A percentile compares a stretch with the other conserved stretches of the same genome.
Conservation (phyloP, 2,888 invertebrate genomes). For the Agrilus mali region DNA sequence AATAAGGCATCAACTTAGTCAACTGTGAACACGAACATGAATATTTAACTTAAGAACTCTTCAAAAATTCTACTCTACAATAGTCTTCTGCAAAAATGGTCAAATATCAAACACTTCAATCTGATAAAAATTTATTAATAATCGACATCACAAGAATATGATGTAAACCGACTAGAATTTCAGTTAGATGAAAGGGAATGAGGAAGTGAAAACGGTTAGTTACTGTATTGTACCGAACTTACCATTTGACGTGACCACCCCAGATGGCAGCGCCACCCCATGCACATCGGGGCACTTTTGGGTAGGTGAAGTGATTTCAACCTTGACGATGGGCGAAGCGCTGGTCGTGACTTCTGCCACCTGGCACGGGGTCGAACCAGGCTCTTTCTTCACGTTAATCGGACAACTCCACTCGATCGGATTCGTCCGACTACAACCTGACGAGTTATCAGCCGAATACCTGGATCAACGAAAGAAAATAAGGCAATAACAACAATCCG, state of each 20-base stretch:
- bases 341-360: slow-evolving; percentile 47
- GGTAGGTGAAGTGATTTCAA: slow-evolving; percentile 54
- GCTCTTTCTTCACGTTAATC: slow-evolving; percentile 55
- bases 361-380: slow-evolving; percentile 42
- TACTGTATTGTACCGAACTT: slow-evolving; percentile 4
- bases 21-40: no score
- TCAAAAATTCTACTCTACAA: no score
- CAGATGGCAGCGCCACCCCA: slow-evolving; percentile 19
- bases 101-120: no score
- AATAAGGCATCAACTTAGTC: no score
- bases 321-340: slow-evolving; percentile 44
- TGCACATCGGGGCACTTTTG: slow-evolving; percentile 22
- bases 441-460: slow-evolving; percentile 18
- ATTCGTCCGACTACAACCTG: slow-evolving; percentile 56
- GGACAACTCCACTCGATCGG: slow-evolving; percentile 47
- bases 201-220: no score
- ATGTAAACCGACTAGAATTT: no score
- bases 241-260: slow-evolving; percentile 25
- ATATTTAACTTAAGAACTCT: no score
- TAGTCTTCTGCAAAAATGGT: no score
- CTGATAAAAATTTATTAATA: no score
- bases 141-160: no score
- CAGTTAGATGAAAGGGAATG: no score
- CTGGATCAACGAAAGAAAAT: slow-evolving; percentile 25
- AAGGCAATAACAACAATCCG: slow-evolving; percentile 9